Base-by-base conservation (phyloP, 1,140 invertebrate species). In the Batillaria attramentaria region DNA sequence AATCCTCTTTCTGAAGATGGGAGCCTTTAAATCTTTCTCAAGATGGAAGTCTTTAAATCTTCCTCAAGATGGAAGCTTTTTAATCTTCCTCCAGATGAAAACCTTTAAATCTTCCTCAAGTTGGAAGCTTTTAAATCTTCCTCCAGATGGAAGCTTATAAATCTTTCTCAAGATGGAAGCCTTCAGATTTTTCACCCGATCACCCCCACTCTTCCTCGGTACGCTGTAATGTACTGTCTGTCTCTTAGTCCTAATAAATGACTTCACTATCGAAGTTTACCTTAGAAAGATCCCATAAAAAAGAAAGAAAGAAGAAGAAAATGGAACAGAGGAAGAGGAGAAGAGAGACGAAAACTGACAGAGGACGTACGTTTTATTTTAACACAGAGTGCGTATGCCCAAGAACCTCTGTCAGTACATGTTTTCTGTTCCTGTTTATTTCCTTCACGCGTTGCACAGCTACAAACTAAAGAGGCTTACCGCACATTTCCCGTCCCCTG, bases 401-500 rank as follows among this genome's bases (percentile, higher is more conserved):
- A 35, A 39, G 24, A 13, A 39, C 41, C 8, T 43, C 43, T 2
- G 28, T 43, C 20, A 43, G 18, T 10, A 42, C 31, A 3, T 33
- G 20, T 41, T 18, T 4, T 76, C 10, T n/a, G 13, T 18, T 3
- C 43, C 20, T 54, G 28, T 60, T 18, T 60, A 50, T 37, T 13
- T 33, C 28, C 20, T 20, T 60, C 39, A n/a, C 33, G 6, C 62
- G 31, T 46, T 72, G 69, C 31, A 33, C 46, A 20, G 18, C 39
- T 16, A 43, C 42, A 74, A 31, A 31, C 43, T 24, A n/a, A 2
- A 4, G 28, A 66, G 57, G 57, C 79, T 80, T 82, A 89, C 88
- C 83, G 83, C 81, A 41, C 88, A 77, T 77, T 84, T 82, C 18
- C 87, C 87, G 39, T 85, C 82, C 31, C 88, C 89, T 70, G 88